Evolutionary conservation across 2,113 vertebrate genomes (phyloP), one percentile per base, ranked within the genome.

Genomic region (Pedionomus torquatus): DNA sequence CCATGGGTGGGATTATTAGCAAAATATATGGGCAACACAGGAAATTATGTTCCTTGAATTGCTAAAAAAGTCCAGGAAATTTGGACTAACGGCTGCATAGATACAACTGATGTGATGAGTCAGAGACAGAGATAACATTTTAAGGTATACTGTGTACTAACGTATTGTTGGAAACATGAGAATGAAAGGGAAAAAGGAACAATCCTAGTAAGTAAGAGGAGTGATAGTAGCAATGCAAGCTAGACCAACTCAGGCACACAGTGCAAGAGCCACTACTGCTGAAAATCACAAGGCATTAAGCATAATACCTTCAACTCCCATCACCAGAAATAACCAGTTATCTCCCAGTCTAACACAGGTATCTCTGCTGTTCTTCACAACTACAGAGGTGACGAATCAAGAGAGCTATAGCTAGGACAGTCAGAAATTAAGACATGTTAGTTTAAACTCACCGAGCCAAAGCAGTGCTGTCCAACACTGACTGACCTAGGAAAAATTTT

Each of bases 361-460:
- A 44, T 5, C 44, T 75, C 13, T 7, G 41, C 18, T 12, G 41
- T 0, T 61, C 23, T 31, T 39, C 72, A 41, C 20, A 64, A 24
- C 51, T 24, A 6, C 41, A 71, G 65, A 43, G 17, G 35, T 17
- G 66, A 51, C 1, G 20, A 74, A n/a, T 19, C 35, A 44, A 44
- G n/a, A 57, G 46, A 70, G 33, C 19, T 20, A 14, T 1, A 48
- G 15, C 17, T 3, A 48, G 39, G 10, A n/a, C 41, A 91, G n/a
- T 1, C 61, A 81, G 15, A 48, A 87, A 18, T n/a, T 11, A 35
- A 83, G 23, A 48, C 5, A 19, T 25, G 68, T 65, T 2, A 48
- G 35, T 4, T 81, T 60, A 64, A 93, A 96, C 97, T 94, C 93
- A 97, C 97, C 86, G 80, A 80, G 49, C 28, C 77, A 57, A 55